Conservation (phyloP, 2,113 vertebrate species). For the Motacilla alba region DNA sequence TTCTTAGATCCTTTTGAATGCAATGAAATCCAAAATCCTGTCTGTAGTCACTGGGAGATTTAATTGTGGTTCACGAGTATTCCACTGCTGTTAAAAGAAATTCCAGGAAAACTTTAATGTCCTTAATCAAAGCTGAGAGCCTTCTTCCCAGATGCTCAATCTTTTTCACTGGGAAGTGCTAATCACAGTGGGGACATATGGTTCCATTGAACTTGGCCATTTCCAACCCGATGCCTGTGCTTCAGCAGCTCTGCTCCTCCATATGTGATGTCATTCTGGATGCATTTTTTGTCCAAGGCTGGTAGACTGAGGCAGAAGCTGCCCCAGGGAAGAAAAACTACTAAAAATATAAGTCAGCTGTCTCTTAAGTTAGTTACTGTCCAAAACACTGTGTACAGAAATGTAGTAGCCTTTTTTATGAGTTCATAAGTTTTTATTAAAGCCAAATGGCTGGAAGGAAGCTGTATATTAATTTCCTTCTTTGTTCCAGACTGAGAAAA, state of each 20-base stretch:
- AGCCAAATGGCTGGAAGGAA: constrained; percentile 49
- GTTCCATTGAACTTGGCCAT: constrained; percentile 22
- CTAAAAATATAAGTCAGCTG: constrained; percentile 46
- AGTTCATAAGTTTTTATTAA: constrained; percentile 57
- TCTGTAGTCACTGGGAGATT: not conserved
- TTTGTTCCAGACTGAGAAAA: constrained; percentile 20
- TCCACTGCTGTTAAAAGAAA: not conserved
- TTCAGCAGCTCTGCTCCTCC: constrained; percentile 17
- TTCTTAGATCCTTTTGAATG: not conserved
- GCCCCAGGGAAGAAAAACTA: not conserved
- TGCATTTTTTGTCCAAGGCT: constrained; percentile 16
- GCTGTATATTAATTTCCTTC: constrained; percentile 56
- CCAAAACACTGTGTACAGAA: constrained; percentile 19
- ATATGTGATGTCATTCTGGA: constrained; percentile 24
- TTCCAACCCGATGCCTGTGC: not conserved
- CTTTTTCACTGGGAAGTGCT: constrained; percentile 13
- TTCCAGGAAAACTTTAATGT: not conserved
- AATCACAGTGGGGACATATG: not conserved
- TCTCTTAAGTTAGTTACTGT: constrained; percentile 41
- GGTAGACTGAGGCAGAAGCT: constrained; percentile 23
- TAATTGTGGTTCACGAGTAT: not conserved
- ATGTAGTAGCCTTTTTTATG: constrained; percentile 13
- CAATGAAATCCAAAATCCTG: not conserved
- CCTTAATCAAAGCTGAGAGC: not conserved
- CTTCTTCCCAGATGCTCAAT: not conserved